phyloP scores from a whole-genome alignment of 2,888 invertebrate genomes.

The Tridacna crocea region DNA sequence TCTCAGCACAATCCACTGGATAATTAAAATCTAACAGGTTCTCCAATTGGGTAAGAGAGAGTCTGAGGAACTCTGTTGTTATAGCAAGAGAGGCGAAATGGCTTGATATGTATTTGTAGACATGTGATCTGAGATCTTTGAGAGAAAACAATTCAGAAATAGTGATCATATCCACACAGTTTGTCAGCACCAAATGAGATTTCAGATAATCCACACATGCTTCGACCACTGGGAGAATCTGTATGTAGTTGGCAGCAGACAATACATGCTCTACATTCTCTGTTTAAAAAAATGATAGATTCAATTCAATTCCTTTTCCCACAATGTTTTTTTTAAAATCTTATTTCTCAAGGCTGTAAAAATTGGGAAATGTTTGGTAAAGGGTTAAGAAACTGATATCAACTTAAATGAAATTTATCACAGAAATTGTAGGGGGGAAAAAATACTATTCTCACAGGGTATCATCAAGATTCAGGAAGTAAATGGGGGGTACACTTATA shows the following conservation, averaged over 20 bases:
- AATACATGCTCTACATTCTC: constrained; percentile 89
- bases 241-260: constrained; percentile 89
- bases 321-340: background rate
- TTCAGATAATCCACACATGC: constrained; percentile 89
- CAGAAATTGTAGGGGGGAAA: no score
- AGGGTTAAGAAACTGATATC: background rate
- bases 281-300: constrained; percentile 52
- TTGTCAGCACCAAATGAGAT: constrained; percentile 89
- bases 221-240: constrained; percentile 88
- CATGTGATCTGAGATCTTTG: constrained; percentile 86
- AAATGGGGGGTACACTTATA: no score
- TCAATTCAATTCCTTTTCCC: background rate
- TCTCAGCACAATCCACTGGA: constrained; percentile 89
- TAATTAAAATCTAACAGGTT: constrained; percentile 88
- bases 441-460: no score
- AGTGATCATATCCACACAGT: constrained; percentile 89
- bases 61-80: constrained; percentile 87
- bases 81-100: constrained; percentile 88
- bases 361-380: background rate
- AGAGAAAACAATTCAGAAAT: constrained; percentile 89
- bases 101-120: constrained; percentile 88
- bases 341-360: background rate
- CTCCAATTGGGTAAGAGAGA: constrained; percentile 87
- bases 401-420: no score
- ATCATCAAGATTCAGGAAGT: no score